Base-by-base conservation (phyloP, 2,113 vertebrate species). In the Rhegmatorhina hoffmannsi region DNA sequence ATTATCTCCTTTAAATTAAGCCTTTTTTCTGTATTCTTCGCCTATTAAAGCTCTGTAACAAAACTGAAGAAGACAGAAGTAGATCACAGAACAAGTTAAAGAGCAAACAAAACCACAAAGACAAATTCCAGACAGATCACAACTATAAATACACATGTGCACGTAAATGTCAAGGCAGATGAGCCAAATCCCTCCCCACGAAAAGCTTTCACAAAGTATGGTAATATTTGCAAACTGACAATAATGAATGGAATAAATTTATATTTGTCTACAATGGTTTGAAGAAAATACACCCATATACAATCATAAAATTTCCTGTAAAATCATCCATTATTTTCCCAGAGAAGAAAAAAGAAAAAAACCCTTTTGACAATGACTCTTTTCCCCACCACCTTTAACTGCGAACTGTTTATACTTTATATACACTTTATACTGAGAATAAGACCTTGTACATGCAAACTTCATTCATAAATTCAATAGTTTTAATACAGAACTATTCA, bases 91-190 rank as follows among this genome's bases (percentile, higher is more conserved):
- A 91, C 94, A 96, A 93, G 87, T 90, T 92, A 78, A 97, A 97
- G 89, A 96, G 95, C 87, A 92, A 97, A 97, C 80, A 95, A 95
- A 97, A 96, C 95, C 80, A 97, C 96, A 97, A 96, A 97, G 93
- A 78, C 96, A 98, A 97, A 98, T 97, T 97, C 96, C 97, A 97
- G 84, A 95, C 93, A 97, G 97, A 97, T 97, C 97, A 96, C 89
- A 95, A 89, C 96, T 97, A 97, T 97, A 98, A 98, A 97, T 97
- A 96, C 26, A 93, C 95, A 97, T 84, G 94, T 53, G 47, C 76
- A 96, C 13, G 6, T 81, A 98, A 97, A 97, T 96, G 96, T 97
- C 97, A 97, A 86, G 74, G 94, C 78, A 96, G 91, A 95, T 86
- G 74, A 97, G 93, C 87, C 96, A 97, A 96, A 96, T 90, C 93